These are phyloP conservation scores for Trachelus stipa DNA, from an alignment of 2,888 invertebrate genomes.

Conservation along the genomic window DNA sequence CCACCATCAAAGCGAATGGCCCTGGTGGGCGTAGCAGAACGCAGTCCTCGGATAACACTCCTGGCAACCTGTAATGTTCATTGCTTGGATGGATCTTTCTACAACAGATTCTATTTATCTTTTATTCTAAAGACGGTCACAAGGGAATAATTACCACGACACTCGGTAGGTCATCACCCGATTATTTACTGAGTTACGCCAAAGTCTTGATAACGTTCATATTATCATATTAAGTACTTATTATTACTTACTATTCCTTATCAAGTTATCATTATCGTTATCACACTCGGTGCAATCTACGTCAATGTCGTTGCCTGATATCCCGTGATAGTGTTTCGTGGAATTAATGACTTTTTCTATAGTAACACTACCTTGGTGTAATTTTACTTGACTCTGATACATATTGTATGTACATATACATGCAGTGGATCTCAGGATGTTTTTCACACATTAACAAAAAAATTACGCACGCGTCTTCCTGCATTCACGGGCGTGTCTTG, in stretches of 20 bases:
- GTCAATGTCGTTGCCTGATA: not conserved
- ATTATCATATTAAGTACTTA: too few species aligned
- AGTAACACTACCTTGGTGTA: not conserved
- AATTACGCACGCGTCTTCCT: not conserved
- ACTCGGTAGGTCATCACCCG: not conserved
- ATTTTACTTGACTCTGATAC: not conserved
- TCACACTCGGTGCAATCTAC: not conserved
- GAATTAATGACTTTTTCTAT: not conserved
- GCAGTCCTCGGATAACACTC: conserved; percentile 14
- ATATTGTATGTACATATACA: not conserved
- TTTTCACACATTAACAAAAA: not conserved
- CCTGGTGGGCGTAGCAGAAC: conserved; percentile 45
- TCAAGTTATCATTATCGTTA: not conserved
- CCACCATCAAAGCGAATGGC: conserved; percentile 51
- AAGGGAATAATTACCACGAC: not conserved
- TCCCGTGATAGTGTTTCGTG: not conserved
- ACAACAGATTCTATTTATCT: not conserved
- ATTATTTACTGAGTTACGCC: too few species aligned
- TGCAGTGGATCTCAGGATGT: not conserved
- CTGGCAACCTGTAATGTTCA: conserved; percentile 3
- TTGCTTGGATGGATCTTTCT: not conserved
- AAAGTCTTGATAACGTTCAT: too few species aligned
- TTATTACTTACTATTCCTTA: not conserved
- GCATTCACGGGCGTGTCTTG: not conserved
- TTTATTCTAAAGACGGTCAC: not conserved